Evolutionary conservation across 2,797 vertebrate species (phyloP).

Genomic region (Remorina albescens): DNA sequence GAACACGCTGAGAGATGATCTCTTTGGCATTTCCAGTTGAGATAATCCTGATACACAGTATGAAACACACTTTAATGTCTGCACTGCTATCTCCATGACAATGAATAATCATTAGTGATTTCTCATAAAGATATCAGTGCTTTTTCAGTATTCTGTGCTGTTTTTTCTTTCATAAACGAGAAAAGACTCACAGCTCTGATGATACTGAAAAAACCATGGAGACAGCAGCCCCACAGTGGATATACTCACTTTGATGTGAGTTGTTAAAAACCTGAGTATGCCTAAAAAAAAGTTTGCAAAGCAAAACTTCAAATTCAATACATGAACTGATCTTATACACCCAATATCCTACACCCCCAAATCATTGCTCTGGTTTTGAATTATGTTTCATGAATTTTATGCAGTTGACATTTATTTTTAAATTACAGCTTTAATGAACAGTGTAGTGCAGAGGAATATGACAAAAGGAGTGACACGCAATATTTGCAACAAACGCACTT

Average conservation of each 20-base stretch:
- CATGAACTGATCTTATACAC: neutral
- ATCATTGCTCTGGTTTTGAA: neutral
- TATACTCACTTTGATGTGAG: conserved; percentile 22
- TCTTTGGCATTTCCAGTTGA: conserved; percentile 38
- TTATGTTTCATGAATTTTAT: neutral
- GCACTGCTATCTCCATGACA: neutral
- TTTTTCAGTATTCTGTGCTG: too few species aligned
- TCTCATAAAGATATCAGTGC: conserved; percentile 8
- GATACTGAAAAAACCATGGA: conserved; percentile 18
- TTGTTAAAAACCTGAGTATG: conserved; percentile 19
- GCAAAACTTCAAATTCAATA: conserved; percentile 10
- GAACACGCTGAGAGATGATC: conserved; percentile 52
- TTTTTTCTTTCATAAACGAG: conserved; percentile 24
- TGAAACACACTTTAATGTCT: conserved; percentile 35
- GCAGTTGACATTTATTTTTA: neutral
- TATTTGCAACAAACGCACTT: neutral
- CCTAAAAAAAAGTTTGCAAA: conserved; percentile 1
- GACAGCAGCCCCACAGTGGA: conserved; percentile 26
- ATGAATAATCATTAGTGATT: conserved; percentile 36
- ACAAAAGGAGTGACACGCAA: neutral
- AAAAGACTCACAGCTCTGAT: conserved; percentile 18
- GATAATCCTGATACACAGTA: conserved; percentile 44
- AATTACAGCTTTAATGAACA: conserved; percentile 15
- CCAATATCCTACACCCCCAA: neutral
- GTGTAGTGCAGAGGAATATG: neutral